These are phyloP conservation scores for Phragmatobia fuliginosa DNA, from an alignment of 2,888 invertebrate species.

Conservation along the genomic window DNA sequence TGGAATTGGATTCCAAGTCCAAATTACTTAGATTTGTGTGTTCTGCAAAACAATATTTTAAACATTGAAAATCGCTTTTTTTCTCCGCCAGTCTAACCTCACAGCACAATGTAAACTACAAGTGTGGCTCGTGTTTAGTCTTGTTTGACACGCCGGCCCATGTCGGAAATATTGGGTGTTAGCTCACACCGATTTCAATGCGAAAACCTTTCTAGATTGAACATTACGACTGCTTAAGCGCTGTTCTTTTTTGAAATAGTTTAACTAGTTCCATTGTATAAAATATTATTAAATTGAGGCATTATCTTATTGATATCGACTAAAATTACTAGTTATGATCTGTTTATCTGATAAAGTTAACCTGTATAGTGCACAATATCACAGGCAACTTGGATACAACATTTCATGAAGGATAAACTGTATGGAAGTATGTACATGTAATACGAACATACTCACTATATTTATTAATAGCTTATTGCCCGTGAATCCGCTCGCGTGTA, in stretches of 20 bases:
- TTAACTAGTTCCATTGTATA: neutral
- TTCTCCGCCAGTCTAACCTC: slow-evolving; percentile 12
- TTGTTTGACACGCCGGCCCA: slow-evolving; percentile 45
- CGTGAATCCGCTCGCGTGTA: too few species aligned
- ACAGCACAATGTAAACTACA: slow-evolving; percentile 40
- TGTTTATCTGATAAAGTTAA: too few species aligned
- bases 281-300: too few species aligned
- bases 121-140: slow-evolving; percentile 44
- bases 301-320: too few species aligned
- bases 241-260: neutral
- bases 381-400: neutral
- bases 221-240: slow-evolving; percentile 5
- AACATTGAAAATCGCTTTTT: neutral
- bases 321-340: neutral
- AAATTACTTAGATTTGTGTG: neutral
- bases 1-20: too few species aligned
- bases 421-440: neutral
- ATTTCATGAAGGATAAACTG: neutral
- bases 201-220: slow-evolving; percentile 29
- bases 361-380: neutral
- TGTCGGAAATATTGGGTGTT: slow-evolving; percentile 59
- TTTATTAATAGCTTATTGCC: too few species aligned
- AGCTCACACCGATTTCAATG: slow-evolving; percentile 34
- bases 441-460: too few species aligned
- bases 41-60: neutral